Conservation (phyloP, 2,113 vertebrate species). For the Perca flavescens region DNA sequence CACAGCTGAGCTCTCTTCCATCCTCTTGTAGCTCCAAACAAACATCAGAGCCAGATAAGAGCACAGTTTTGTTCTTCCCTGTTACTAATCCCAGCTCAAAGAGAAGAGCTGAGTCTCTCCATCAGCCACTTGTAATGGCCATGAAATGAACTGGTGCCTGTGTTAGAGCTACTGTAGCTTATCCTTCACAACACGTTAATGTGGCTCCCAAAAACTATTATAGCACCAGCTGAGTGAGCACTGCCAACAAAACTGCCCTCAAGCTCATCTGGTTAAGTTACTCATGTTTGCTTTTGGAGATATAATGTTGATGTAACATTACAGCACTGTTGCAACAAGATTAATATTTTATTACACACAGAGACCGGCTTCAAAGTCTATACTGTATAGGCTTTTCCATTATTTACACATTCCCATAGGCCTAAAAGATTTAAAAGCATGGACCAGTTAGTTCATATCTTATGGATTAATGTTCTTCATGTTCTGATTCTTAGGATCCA, state of each 20-base stretch:
- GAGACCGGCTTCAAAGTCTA: neutral
- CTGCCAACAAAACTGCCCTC: constrained; percentile 21
- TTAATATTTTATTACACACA: constrained; percentile 13
- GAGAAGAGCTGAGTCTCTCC: constrained; percentile 42
- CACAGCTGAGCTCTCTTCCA: constrained; percentile 6
- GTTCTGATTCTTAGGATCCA: neutral
- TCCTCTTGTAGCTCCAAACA: constrained; percentile 43
- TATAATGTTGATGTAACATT: constrained; percentile 27
- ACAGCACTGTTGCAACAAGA: constrained; percentile 22
- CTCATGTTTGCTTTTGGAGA: constrained; percentile 32
- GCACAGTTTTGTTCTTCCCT: constrained; percentile 61
- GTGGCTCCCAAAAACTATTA: constrained; percentile 3
- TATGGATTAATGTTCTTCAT: neutral
- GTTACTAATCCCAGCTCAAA: constrained; percentile 74
- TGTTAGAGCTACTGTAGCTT: constrained; percentile 1
- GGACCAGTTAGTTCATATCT: neutral
- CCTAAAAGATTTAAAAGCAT: constrained; percentile 7
- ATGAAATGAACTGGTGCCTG: constrained; percentile 68
- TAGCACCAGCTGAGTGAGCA: constrained; percentile 9
- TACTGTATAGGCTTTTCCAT: constrained; percentile 9
- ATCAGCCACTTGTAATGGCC: constrained; percentile 60
- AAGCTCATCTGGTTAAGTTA: constrained; percentile 18
- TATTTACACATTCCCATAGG: neutral
- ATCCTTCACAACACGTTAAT: constrained; percentile 18
- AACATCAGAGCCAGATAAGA: constrained; percentile 62